Percentiles rank a stretch among this genome's conserved stretches.
Conservation (phyloP, 2,888 invertebrate species). For the Monopis laevigella region DNA sequence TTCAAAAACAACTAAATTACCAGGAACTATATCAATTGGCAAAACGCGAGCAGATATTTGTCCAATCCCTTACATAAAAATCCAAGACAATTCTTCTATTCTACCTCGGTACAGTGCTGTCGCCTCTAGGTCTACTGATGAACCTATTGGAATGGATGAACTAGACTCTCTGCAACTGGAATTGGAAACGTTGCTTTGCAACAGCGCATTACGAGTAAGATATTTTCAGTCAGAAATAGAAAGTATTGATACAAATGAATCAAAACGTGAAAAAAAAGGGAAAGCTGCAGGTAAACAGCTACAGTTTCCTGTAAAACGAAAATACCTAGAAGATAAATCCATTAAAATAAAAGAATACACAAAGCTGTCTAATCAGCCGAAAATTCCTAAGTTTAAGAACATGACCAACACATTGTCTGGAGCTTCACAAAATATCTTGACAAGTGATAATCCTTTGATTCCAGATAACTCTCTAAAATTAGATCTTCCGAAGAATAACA, state of each 20-base stretch:
- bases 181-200: conserved; percentile 84
- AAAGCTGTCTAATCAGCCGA: conserved; percentile 64
- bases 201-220: conserved; percentile 81
- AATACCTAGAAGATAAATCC: conserved; percentile 64
- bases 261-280: conserved; percentile 59
- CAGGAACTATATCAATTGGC: conserved; percentile 44
- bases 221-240: conserved; percentile 81
- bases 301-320: conserved; percentile 64
- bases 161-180: conserved; percentile 88
- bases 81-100: conserved; percentile 72
- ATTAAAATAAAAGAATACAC: conserved; percentile 67
- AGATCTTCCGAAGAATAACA: conserved; percentile 88
- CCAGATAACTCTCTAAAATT: conserved; percentile 66
- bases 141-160: conserved; percentile 87
- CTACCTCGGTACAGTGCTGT: conserved; percentile 75
- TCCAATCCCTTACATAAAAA: conserved; percentile 73
- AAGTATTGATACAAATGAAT: conserved; percentile 69
- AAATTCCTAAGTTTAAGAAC: conserved; percentile 67
- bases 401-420: conserved; percentile 47
- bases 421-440: conserved; percentile 50
- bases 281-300: conserved; percentile 63
- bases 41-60: conserved; percentile 54
- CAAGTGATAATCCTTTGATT: conserved; percentile 42
- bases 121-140: conserved; percentile 74
- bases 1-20: conserved; percentile 55